Evolutionary conservation across 1,140 invertebrate genomes (phyloP), one percentile per base, ranked within the genome.

Genomic region (Bombus ignitus): DNA sequence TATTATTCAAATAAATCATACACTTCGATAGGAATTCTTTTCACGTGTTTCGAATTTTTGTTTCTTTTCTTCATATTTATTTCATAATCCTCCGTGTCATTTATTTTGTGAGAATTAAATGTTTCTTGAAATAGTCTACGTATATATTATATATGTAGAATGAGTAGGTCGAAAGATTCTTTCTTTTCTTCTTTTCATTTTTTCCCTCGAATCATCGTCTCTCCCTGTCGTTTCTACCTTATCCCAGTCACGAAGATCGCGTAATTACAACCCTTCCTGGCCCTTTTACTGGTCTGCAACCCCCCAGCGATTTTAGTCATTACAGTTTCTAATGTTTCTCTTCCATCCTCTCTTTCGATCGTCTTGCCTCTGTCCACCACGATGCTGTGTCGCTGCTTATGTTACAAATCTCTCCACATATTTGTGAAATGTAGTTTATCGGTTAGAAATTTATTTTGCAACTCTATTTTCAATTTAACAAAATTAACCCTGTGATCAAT

Each of bases 221-320:
- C n/a, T 66, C 37, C 39, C 53, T 44, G 62, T 39, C 71, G 62
- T 74, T 82, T 74, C 76, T 83, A 53, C 47, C 83, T 68, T 62
- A 62, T 35, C 73, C 88, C 47, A 53, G 47, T 79, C 83, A 37
- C 68, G 87, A 86, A 85, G 87, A 83, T 83, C 80, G 83, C 65
- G 87, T 88, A 89, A 88, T 89, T 89, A 83, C 87, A 65, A 62
- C 72, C 53, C 59, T 83, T 75, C 79, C 75, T 76, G 28, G 44
- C 75, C 87, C 44, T 76, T 86, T 86, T 83, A 62, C 65, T 62
- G 68, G 80, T 62, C 75, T 78, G 76, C 80, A 79, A 75, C 81
- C 81, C 85, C 62, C 75, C 37, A 79, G 81, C 86, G 70, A 89
- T 77, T 77, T 62, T 39, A 77, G 35, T 22, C 53, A 59, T 76